These are phyloP conservation scores for Drosophila setifemur DNA, from an alignment of 1,140 invertebrate genomes.

Conservation along the genomic window DNA sequence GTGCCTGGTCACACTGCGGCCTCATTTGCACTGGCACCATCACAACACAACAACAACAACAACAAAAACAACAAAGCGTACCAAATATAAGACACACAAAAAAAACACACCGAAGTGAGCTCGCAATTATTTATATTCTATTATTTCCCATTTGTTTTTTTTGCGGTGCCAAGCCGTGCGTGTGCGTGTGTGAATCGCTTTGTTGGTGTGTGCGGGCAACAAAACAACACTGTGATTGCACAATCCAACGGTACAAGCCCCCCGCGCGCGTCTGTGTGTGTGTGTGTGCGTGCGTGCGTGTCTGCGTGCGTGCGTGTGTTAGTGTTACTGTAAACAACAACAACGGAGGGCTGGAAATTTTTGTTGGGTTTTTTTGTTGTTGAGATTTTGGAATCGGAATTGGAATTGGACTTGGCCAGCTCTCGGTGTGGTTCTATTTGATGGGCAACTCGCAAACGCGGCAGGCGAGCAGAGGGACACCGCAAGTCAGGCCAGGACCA, in stretches of 20 bases:
- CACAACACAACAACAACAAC: not conserved
- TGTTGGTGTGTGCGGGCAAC: no score
- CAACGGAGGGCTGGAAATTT: no score
- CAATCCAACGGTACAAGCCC: no score
- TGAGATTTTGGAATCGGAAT: not conserved
- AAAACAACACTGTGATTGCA: not conserved
- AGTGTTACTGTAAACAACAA: not conserved
- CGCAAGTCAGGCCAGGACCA: constrained; percentile 34
- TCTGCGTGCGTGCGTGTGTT: no score
- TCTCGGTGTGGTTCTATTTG: constrained; percentile 32
- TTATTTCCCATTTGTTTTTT: not conserved
- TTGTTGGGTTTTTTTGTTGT: no score
- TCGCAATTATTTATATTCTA: not conserved
- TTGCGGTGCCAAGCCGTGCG: no score
- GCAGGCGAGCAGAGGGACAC: constrained; percentile 35
- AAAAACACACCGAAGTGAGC: not conserved
- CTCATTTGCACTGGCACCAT: not conserved
- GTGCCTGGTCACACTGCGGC: not conserved
- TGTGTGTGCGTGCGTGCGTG: not conserved
- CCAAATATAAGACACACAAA: not conserved
- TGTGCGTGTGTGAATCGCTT: no score
- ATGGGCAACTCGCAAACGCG: constrained; percentile 54
- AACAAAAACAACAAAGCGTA: not conserved
- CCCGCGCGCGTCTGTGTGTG: not conserved
- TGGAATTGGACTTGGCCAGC: not conserved